Base-by-base conservation (phyloP, 2,888 invertebrate genomes). In the Conops quadrifasciatus region DNA sequence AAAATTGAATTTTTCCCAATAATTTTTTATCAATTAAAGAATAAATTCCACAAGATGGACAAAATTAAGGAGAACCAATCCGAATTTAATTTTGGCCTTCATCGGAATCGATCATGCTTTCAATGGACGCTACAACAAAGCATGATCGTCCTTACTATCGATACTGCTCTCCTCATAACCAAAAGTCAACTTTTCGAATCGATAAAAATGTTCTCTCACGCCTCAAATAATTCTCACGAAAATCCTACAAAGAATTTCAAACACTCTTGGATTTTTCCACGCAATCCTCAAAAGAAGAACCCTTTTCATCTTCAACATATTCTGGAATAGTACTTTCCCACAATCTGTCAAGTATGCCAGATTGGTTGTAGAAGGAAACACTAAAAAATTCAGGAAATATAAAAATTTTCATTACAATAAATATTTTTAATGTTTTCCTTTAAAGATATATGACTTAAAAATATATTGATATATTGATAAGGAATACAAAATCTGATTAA, bases 121-220 rank as follows among this genome's bases (percentile, higher is more conserved):
- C 16, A 26, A 15, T 24, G 56, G 9, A 26, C 56, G 26, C 19
- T 56, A 9, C 13, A 21, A 19, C 3, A 36, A 7, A 43, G 3
- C 21, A 24, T 1, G 43, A 13, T 26, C 26, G 26, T n/a, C 4
- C 49, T 19, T 47, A 19, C 26, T 47, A 26, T 11, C 1, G n/a
- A 24, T 68, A 11, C 63, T 63, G 63, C 26, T 60, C n/a, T 47
- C 47, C 49, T 68, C 28, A 68, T 68, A 26, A 13, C 26, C 16
- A 43, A 24, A 36, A 58, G 63, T 63, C 63, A 67, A 67, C 9
- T 36, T 67, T 67, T 43, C 19, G 7, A 13, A 45, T 56, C n/a
- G 49, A 16, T 30, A 49, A 19, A 45, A 19, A 28, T 15, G 59
- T 49, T 59, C 47, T 60, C 60, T 49, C 67, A 68, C 67, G 67